phyloP scores from a whole-genome alignment of 2,113 vertebrate species.

The Pedetes capensis region DNA sequence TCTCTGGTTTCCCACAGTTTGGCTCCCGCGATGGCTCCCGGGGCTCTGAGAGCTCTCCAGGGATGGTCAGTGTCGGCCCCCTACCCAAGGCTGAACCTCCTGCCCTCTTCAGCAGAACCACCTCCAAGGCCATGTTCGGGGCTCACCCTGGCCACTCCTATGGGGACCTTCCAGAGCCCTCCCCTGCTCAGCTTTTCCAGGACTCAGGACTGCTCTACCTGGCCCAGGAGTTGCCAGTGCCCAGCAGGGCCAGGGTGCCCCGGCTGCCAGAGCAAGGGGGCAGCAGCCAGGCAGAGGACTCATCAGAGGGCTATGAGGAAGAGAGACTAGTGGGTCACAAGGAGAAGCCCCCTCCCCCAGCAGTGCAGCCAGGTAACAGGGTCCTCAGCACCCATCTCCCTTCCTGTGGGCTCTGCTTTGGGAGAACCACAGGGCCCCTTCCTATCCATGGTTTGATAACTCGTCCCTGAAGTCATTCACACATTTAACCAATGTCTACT shows the following conservation, averaged over 20 bases:
- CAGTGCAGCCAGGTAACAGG: conserved; percentile 60
- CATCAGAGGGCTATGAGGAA: conserved; percentile 68
- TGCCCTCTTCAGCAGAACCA: conserved; percentile 76
- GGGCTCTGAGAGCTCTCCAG: conserved; percentile 82
- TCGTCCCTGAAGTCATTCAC: neutral
- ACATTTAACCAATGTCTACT: neutral
- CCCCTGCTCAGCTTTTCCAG: conserved; percentile 90
- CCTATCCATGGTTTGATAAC: neutral
- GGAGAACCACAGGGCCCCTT: neutral
- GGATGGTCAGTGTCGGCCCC: conserved; percentile 71
- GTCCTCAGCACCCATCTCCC: neutral
- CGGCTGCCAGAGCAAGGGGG: conserved; percentile 79
- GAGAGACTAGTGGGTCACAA: neutral
- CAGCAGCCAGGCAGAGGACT: conserved; percentile 76
- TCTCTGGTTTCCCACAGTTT: conserved; percentile 84
- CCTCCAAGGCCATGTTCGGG: conserved; percentile 78
- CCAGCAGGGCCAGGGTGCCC: conserved; percentile 80
- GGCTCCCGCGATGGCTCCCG: conserved; percentile 86
- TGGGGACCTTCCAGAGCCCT: conserved; percentile 83
- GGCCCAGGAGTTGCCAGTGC: conserved; percentile 82
- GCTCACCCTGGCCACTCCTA: conserved; percentile 83
- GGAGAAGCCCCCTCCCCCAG: conserved; percentile 44
- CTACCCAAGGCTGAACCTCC: conserved; percentile 71
- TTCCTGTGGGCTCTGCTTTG: neutral
- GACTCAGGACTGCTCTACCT: conserved; percentile 89